Evolutionary conservation across 2,888 invertebrate genomes (phyloP), one percentile per base, ranked within the genome.

Genomic region (Chaitophorus viminalis): DNA sequence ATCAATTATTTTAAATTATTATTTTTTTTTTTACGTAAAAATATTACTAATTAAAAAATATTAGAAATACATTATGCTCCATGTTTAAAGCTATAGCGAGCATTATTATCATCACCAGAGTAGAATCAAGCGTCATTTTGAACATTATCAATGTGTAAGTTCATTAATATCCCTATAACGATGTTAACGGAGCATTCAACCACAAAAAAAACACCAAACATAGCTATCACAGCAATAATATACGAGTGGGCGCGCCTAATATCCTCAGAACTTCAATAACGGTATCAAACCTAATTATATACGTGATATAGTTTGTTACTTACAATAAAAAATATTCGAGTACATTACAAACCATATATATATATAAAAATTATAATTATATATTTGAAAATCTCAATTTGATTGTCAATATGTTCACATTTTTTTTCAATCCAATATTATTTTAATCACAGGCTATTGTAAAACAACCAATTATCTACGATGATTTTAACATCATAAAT

Each of bases 391-490:
- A 76, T 76, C 18, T 54, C 54, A 33, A 77, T 31, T 77, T 77
- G 77, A 77, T 77, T 77, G 77, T 77, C 77, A 77, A 77, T 31
- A 77, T 54, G 52, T 77, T 29, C 6, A 25, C 54, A 54, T 21
- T 60, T 25, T 18, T 60, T 60, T 60, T 21, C 6, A 6, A 17
- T 21, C 21, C 60, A 21, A 60, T 60, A 25, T 60, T 60, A 70
- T 29, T 17, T 29, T 70, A 29, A 17, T 17, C n/a, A 17, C 70
- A 29, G 31, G 3, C 3, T 29, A 68, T 9, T 68, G 31, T 29
- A 70, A 29, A 70, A 70, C 14, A 70, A 11, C 29, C n/a, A 65
- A 65, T 65, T 29, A n/a, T n/a, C 14, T 70, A 70, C 70, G 29
- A 68, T 9, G 29, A 11, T 29, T 25, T 17, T 68, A 29, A n/a